Evolutionary conservation across 2,888 invertebrate genomes (phyloP), one percentile per base, ranked within the genome.

Genomic region (Zootermopsis nevadensis): DNA sequence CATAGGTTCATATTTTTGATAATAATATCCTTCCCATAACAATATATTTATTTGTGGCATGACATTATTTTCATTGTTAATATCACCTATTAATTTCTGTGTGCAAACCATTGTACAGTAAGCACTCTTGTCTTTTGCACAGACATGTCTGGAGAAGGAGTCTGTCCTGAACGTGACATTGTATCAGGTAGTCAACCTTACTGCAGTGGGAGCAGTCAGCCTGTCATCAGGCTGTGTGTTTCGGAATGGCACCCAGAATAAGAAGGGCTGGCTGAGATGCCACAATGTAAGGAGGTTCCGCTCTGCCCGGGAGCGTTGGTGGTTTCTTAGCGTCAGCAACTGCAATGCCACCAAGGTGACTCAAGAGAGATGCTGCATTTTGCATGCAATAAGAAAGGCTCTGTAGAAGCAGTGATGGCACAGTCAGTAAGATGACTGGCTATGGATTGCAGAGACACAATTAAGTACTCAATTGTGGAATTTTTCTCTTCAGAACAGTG

Each of bases 291-390:
- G 79, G 15, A 27, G 93, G 82, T 98, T 97, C 88, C 90, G 94
- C 6, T 96, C 97, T 0, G 93, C 94, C 0, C 91, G 98, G 80
- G 97, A 97, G 87, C 90, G 98, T 42, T 98, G 98, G 98, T 98
- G 98, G 98, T 98, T 96, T 87, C 93, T 98, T 53, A 97, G 96
- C 1, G 90, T 97, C 55, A 94, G 95, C 85, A 96, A 96, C 87
- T 97, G 97, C 88, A 93, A 94, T 77, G 92, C 92, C 69, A 90
- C 90, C 38, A 93, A 93, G 91, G 94, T 94, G 87, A 86, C 84
- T 84, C 27, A 80, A 7, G 22, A 60, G 55, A 27, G 80, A 7
- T 53, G 12, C 8, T 2, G 48, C 48, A 4, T 48, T 48, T 4
- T 48, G 19, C 48, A 48, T 19, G 19, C 48, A 48, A 15, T 48